Conservation (phyloP, 1,140 invertebrate species). For the Sweltsa coloradensis region DNA sequence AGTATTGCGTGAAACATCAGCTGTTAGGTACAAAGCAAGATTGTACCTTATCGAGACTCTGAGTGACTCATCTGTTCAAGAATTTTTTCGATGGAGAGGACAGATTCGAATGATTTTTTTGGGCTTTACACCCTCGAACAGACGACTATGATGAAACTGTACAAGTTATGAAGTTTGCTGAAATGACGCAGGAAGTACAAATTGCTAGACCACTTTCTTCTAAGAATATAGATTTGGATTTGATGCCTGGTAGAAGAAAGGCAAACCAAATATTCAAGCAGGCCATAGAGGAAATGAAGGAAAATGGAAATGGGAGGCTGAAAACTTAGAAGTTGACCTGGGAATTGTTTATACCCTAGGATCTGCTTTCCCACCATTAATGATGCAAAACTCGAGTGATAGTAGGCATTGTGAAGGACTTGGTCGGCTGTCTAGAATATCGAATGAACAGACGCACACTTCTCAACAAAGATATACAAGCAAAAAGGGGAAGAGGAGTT, state of each 20-base stretch:
- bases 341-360: conserved; percentile 41
- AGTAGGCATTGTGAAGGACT: conserved; percentile 46
- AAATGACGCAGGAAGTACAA: conserved; percentile 89
- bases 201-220: conserved; percentile 51
- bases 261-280: conserved; percentile 47
- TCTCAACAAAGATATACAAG: conserved; percentile 25
- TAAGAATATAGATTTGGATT: conserved; percentile 41
- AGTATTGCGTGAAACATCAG: conserved; percentile 83
- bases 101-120: conserved; percentile 95
- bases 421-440: conserved; percentile 56
- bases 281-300: neutral
- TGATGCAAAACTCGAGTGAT: conserved; percentile 48
- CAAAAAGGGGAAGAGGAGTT: too few relatives aligned
- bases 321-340: conserved; percentile 42
- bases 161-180: conserved; percentile 94
- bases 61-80: conserved; percentile 94
- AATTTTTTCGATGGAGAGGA: conserved; percentile 95
- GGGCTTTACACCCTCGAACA: conserved; percentile 78
- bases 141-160: conserved; percentile 93
- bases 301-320: conserved; percentile 31
- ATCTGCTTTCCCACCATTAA: conserved; percentile 54
- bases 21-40: conserved; percentile 42
- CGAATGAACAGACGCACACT: conserved; percentile 46
- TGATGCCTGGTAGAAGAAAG: conserved; percentile 63
- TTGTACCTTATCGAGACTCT: conserved; percentile 90